Base-by-base conservation (phyloP, 2,888 invertebrate genomes). In the Mylabris sibirica region DNA sequence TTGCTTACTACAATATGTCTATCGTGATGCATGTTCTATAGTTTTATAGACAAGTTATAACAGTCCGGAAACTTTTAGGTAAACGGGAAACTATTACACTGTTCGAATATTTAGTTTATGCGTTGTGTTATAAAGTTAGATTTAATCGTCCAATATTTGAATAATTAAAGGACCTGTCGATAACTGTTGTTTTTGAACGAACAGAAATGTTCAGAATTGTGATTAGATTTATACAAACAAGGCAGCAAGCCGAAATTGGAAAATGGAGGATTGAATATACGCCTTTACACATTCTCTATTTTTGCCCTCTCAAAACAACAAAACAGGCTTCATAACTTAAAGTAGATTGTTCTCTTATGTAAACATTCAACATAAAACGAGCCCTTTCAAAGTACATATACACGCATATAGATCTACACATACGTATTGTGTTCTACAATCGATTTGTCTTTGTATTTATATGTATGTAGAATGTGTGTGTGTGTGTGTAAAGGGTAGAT, bases 201-300 rank as follows among this genome's bases (percentile, higher is more conserved):
- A 67, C 64, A 14, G 49, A 63, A 61, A 65, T 66, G 69, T 66
- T 30, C 64, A 59, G 65, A 62, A 60, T 57, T 63, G 35, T 57
- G 66, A 69, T 69, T 69, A 69, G 63, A 69, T 69, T n/a, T 69
- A 69, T 49, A 66, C 69, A 63, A 59, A 26, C 35, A 60, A 34
- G 30, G 8, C 30, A 8, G 30, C 30, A 30, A 30, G 0, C 9
- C 26, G 17, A 60, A 35, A 60, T 60, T 49, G 49, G 49, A 49
- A 49, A 49, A 20, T 49, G 20, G 20, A 9, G 49, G 20, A 49
- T 49, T 49, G 49, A 49, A 49, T 49, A 20, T 49, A 20, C 8
- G 30, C 30, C 49, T 49, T 49, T 9, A 22, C 49, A 22, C 22
- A 49, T 49, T 49, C 49, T 20, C 49, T 9, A 3, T 49, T 3